Evolutionary conservation across 1,140 invertebrate species (phyloP), one percentile per base, ranked within the genome.

Genomic region (Littorina saxatilis): DNA sequence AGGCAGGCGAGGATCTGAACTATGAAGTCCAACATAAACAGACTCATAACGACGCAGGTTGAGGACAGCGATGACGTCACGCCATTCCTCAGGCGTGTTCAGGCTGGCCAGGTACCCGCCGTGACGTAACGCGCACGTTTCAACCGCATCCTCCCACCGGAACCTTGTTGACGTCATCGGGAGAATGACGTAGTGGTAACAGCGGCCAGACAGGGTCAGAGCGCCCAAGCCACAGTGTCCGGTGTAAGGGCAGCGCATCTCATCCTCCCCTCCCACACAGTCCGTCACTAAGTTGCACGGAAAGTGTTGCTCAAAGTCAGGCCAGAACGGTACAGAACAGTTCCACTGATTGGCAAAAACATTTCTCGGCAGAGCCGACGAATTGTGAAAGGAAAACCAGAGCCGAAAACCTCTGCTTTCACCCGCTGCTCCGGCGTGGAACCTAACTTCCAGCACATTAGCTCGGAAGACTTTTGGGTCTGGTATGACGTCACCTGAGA

Each of bases 271-370:
- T 2, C 15, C 35, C 29, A 58, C 7, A 2, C 74, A 76, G 5
- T 76, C 74, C 15, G 9, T 58, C 52, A 37, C 23, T 50, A 76
- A 50, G 74, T 76, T 76, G n/a, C 74, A 76, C 32, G n/a, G n/a
- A 9, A 76, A 58, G 74, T 76, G 74, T 0, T 58, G 74, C 29
- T 13, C 7, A 50, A 76, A 76, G 39, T 58, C 29, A 20, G 74
- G 20, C 32, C 29, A 32, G 74, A 58, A 55, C 5, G 74, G 20
- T 7, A 76, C 74, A 23, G 74, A 76, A 32, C 74, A 76, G 32
- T 76, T 76, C 74, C 74, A 76, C 20, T 7, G 35, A 15, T 4
- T 35, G 4, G 55, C 74, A 1, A 17, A 7, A 23, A n/a, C 35
- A 23, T 76, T 37, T n/a, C 32, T 4, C 17, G 50, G 74, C 17